Percentiles rank a stretch among this genome's conserved stretches.
Conservation (phyloP, 1,140 invertebrate species). For the Trinorchestia longiramus region DNA sequence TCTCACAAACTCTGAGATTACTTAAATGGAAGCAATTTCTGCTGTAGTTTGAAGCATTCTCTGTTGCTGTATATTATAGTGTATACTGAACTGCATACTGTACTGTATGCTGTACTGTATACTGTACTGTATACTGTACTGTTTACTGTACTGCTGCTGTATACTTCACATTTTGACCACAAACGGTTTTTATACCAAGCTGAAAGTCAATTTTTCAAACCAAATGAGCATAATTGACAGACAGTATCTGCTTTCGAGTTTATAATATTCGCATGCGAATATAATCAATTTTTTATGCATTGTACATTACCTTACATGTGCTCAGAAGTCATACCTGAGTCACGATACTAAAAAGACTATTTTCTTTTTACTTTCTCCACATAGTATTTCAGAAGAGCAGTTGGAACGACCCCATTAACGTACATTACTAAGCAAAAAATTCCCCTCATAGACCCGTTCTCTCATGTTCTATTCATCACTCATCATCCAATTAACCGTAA, state of each 20-base stretch:
- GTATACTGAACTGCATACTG: too few species aligned
- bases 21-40: background rate
- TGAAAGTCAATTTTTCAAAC: background rate
- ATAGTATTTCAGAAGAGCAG: background rate
- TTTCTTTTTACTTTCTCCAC: background rate
- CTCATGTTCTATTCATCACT: background rate
- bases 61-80: background rate
- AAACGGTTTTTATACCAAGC: background rate
- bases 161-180: too few species aligned
- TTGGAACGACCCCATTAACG: background rate
- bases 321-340: background rate
- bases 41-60: background rate
- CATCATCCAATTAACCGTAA: background rate
- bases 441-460: background rate
- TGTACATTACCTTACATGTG: background rate
- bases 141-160: too few species aligned
- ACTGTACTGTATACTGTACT: too few species aligned
- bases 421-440: background rate
- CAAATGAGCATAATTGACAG: background rate
- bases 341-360: background rate
- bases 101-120: too few species aligned
- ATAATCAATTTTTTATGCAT: background rate
- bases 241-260: background rate
- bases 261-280: background rate
- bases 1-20: background rate